Conservation (phyloP, 64 coral and sea anemone genomes). For the Platygyra sinensis region DNA sequence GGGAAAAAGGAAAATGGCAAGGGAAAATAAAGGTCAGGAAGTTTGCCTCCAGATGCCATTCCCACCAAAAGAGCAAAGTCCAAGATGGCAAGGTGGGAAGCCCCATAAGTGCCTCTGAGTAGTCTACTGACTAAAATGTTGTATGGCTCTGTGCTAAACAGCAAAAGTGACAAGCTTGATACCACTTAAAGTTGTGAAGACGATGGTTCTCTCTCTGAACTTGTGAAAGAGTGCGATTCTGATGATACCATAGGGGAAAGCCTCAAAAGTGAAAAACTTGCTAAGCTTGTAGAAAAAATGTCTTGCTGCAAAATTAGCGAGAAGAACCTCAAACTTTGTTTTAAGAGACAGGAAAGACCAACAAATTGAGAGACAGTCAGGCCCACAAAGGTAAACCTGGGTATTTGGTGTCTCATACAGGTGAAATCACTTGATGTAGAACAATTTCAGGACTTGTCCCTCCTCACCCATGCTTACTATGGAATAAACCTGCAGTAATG, state of each 20-base stretch:
- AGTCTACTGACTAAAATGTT: neutral
- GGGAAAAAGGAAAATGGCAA: too few relatives aligned
- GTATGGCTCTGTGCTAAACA: neutral
- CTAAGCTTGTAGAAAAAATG: slow-evolving; percentile 18
- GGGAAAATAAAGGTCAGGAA: too few relatives aligned
- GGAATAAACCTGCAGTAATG: slow-evolving; percentile 38
- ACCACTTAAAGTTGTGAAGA: neutral
- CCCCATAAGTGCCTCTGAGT: neutral
- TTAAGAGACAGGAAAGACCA: neutral
- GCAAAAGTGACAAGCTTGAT: neutral
- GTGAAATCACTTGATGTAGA: slow-evolving; percentile 34
- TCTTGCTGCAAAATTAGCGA: neutral
- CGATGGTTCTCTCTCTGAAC: neutral
- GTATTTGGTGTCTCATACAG: slow-evolving; percentile 45
- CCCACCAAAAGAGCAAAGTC: neutral
- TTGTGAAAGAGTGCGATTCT: neutral
- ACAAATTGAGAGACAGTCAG: neutral
- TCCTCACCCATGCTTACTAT: slow-evolving; percentile 56
- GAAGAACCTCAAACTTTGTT: neutral
- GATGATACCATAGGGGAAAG: neutral
- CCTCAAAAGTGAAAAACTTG: neutral
- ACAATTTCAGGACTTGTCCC: slow-evolving; percentile 15
- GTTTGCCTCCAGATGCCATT: neutral
- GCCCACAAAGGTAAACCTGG: neutral
- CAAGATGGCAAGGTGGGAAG: too few relatives aligned